Base-by-base conservation (phyloP, 2,888 invertebrate species). In the Aphrophora alni region DNA sequence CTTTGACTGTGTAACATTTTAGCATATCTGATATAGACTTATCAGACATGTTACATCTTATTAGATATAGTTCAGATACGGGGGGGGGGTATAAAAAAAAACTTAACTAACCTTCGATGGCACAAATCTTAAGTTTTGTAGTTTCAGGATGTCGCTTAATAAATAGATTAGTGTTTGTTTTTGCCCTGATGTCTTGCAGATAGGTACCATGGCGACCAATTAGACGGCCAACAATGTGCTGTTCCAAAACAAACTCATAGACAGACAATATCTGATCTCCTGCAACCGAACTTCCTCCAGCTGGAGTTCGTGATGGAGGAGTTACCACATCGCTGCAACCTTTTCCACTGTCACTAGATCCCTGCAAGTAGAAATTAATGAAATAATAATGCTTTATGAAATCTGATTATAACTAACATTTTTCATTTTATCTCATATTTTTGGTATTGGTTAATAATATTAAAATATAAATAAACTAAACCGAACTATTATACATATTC, bases 141-240 rank as follows among this genome's bases (percentile, higher is more conserved):
- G 93, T 92, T 84, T 92, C 92, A 17, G 94, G 94, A 89, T 96
- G 95, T 86, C 93, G 91, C 87, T 93, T 93, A n/a, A 98, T 92
- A 84, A 92, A 89, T 75, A 98, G 93, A 86, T 92, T 93, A 25
- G 97, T 95, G 84, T 94, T 93, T 0, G 96, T 94, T 87, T 93
- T 93, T 38, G 92, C 90, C 88, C 95, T 95, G 84, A 96, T 94
- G 86, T 92, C 92, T 84, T 94, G 93, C n/a, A 98, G 93, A 89
- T 94, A 95, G 68, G 91, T 90, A 70, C 97, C 97, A 85, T 93
- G 92, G 85, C 93, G 93, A 68, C 98, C 98, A 88, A 98, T 97
- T 85, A 98, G 90, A 81, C 94, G 92, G 24, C 98, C 98, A 81
- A 97, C 96, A 83, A 97, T 89, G 80, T 90, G 89, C 87, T 93